Base-by-base conservation (phyloP, 2,888 invertebrate species). In the Tinea trinotella region DNA sequence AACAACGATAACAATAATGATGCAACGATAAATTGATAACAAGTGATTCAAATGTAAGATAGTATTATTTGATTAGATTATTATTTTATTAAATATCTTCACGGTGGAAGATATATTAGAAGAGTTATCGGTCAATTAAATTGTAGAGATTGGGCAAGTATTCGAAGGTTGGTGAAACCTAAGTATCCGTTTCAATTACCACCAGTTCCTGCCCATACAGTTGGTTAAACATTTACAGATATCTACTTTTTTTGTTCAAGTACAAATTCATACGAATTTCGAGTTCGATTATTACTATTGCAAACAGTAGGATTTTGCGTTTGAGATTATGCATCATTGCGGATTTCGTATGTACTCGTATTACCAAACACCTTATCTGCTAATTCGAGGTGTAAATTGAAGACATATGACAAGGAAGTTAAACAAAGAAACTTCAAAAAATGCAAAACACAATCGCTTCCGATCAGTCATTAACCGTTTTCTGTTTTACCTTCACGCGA, bases 371-470 rank as follows among this genome's bases (percentile, higher is more conserved):
- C n/a, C 13, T 6, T 6, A 40, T 12, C 10, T 44, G 44, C 44
- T 44, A 44, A 44, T 44, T 44, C 10, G 15, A 44, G 5, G 46
- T 46, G 17, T 19, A 46, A 46, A 19, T 46, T 19, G 46, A 10
- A 46, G n/a, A 17, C 46, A 46, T 46, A 19, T 46, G 46, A 46
- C 46, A n/a, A 46, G 46, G 46, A 46, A 46, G 46, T 46, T 19
- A 2, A 10, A 46, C 46, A 71, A 71, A 63, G 73, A 62, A 70
- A 66, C 64, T 66, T 70, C 71, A 70, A 75, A 76, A n/a, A 74
- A 83, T 82, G 79, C 74, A 74, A 75, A 79, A 68, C 78, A 78
- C 46, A 46, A 69, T 60, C 71, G 75, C 75, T 83, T 84, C 83
- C 84, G 82, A 83, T 79, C 60, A 63, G 67, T 62, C 63, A 64